Conservation (phyloP, 2,797 vertebrate genomes). For the Pangasius mekongensis region DNA sequence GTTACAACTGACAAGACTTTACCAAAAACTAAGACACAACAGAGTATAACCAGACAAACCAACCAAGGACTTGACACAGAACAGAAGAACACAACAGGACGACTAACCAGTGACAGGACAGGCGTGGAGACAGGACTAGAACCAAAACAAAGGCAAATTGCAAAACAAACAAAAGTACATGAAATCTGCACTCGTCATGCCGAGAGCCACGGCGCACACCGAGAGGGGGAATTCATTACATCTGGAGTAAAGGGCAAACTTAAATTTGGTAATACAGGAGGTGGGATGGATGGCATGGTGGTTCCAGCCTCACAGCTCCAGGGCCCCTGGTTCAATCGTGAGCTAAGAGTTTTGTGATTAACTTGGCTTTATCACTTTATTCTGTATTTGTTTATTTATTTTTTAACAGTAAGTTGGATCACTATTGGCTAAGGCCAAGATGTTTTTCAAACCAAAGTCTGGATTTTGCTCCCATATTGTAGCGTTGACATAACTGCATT, state of each 20-base stretch:
- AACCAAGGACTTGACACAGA: background rate
- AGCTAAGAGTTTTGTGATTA: background rate
- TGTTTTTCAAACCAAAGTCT: background rate
- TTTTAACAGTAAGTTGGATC: background rate
- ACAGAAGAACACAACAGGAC: background rate
- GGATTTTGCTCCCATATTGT: background rate
- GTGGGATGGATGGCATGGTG: background rate
- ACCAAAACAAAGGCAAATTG: background rate
- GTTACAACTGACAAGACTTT: background rate
- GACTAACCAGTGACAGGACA: background rate
- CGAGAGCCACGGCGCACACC: background rate
- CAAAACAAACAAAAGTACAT: background rate
- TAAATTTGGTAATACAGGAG: background rate
- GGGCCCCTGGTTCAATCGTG: background rate
- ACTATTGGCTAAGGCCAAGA: background rate
- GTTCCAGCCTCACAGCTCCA: background rate
- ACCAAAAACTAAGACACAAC: background rate
- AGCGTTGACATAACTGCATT: background rate
- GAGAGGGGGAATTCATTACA: background rate
- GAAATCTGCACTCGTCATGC: background rate
- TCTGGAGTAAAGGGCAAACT: background rate
- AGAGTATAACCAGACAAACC: background rate
- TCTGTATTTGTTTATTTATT: too few relatives aligned
- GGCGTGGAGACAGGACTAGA: background rate
- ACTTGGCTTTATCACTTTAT: background rate